Percentiles rank a stretch among this genome's conserved stretches.
Conservation (phyloP, 2,113 vertebrate genomes). For the Thymallus thymallus region DNA sequence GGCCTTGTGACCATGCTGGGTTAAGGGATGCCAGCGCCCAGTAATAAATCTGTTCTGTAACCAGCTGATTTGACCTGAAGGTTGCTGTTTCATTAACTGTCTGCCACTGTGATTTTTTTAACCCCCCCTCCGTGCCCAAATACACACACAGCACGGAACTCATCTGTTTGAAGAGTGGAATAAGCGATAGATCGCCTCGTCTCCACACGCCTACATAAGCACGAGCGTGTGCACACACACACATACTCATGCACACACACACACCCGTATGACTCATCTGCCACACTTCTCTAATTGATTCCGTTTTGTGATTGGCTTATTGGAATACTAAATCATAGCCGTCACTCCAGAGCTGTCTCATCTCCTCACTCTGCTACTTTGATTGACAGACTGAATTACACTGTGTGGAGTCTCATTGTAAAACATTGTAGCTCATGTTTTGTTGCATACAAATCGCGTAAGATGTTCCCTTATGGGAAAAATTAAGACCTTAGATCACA, state of each 20-base stretch:
- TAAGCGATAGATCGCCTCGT: not conserved
- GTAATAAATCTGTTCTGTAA: constrained; percentile 70
- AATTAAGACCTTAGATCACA: not conserved
- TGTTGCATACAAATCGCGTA: too few species aligned
- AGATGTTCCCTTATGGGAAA: too few species aligned
- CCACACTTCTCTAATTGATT: constrained; percentile 18
- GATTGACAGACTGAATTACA: constrained; percentile 11
- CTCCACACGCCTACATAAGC: not conserved
- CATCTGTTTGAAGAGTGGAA: constrained; percentile 13
- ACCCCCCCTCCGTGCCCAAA: constrained; percentile 13
- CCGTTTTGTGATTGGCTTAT: constrained; percentile 13
- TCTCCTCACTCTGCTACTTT: not conserved
- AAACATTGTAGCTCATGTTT: too few species aligned
- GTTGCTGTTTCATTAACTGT: constrained; percentile 73
- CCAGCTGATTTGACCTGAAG: constrained; percentile 64
- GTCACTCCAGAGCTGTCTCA: constrained; percentile 1
- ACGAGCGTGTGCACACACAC: not conserved
- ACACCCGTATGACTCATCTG: not conserved
- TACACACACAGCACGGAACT: constrained; percentile 21
- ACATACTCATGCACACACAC: not conserved
- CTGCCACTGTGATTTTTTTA: constrained; percentile 69
- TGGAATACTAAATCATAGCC: constrained; percentile 13
- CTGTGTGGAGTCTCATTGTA: too few species aligned
- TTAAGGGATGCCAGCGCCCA: constrained; percentile 60
- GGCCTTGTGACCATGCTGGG: constrained; percentile 50